These are phyloP conservation scores for Amazona finschi DNA, from an alignment of 2,797 vertebrate species.

Conservation along the genomic window DNA sequence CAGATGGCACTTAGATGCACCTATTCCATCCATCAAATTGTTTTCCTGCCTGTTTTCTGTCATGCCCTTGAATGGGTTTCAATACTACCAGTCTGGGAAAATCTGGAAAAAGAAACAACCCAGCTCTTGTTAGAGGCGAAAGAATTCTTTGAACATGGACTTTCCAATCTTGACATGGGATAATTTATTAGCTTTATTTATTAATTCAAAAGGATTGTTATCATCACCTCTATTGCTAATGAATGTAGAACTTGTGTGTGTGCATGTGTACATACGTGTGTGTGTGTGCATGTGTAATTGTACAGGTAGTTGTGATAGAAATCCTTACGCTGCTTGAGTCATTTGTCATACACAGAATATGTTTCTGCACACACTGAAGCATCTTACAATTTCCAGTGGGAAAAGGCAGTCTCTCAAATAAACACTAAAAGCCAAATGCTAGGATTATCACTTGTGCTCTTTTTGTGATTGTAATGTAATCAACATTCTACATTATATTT, in stretches of 20 bases:
- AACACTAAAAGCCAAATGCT: neutral
- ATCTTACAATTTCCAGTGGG: conserved; percentile 9
- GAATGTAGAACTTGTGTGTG: neutral
- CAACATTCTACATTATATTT: conserved; percentile 43
- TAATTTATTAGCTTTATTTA: neutral
- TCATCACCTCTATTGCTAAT: neutral
- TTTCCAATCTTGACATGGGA: neutral
- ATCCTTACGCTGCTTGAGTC: neutral
- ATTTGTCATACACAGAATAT: neutral
- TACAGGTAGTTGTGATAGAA: neutral
- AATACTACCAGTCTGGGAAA: neutral
- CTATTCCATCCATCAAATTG: neutral
- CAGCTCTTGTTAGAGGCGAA: neutral
- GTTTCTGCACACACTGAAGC: neutral
- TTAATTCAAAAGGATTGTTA: neutral
- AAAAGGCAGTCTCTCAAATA: conserved; percentile 7
- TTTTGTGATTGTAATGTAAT: conserved; percentile 61
- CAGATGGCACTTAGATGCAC: neutral
- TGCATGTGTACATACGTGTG: neutral
- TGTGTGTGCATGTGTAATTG: neutral
- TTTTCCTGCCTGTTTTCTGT: neutral
- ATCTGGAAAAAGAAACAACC: neutral
- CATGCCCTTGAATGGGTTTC: neutral
- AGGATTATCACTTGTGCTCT: conserved; percentile 33
- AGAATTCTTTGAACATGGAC: neutral